Evolutionary conservation across 64 coral and sea anemone species (phyloP), one percentile per base, ranked within the genome.

Genomic region (Actinia tenebrosa): DNA sequence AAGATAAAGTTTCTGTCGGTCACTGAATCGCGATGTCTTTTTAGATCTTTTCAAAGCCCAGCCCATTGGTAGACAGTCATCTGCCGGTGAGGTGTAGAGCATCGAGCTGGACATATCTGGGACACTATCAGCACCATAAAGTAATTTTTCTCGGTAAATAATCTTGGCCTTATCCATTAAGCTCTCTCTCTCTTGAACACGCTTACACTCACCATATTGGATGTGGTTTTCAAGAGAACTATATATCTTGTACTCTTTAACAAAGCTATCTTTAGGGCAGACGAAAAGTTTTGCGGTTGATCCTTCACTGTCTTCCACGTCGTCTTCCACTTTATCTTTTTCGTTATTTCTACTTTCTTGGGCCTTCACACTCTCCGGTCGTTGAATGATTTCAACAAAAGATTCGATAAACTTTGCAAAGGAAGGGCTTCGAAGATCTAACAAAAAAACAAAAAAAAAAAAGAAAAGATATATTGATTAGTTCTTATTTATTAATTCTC

Each of bases 211-310:
- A n/a, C 86, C 86, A 60, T 77, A 87, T 44, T 55, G 37, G 37
- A 87, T 87, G 86, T 87, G 86, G 86, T 87, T 54, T 78, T 87
- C 86, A 52, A 87, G 71, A 42, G 45, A 72, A n/a, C 62, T 44
- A 45, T 87, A 60, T 52, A 47, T 45, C 44, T 87, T 23, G 86
- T 72, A 87, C 27, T 53, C 69, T 44, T 75, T 53, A 77, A 87
- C 53, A 26, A 68, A 87, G 45, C 86, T 69, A 26, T 87, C 62
- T 25, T 47, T 54, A 3, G 86, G 86, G 69, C 86, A 87, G 63
- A 45, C 30, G n/a, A 87, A 87, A 27, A 87, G 82, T 2, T 25
- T 60, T 58, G 47, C n/a, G 37, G 47, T 56, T 53, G 53, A 37
- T 23, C 52, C 80, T 83, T 46, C 53, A 9, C 17, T 26, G 26